Evolutionary conservation across 1,140 invertebrate species (phyloP), one percentile per base, ranked within the genome.

Genomic region (Ephestia elutella): DNA sequence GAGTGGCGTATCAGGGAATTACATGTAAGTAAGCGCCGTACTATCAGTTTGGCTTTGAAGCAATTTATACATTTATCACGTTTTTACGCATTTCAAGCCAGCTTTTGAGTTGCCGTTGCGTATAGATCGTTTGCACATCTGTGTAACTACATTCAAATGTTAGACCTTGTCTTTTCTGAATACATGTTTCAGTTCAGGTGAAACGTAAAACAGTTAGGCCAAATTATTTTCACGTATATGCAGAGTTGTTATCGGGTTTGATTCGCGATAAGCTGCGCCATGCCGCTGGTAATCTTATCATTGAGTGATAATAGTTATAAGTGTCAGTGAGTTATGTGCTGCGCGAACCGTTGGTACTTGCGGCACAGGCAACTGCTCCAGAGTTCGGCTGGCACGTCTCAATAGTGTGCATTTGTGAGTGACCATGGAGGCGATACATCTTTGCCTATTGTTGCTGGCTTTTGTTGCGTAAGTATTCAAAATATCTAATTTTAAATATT

Each of bases 271-370:
- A 88, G 78, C 75, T 68, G 59, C 67, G 74, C 71, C 71, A 81
- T 81, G 78, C 74, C 68, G 74, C 72, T 72, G 67, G 77, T 86
- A 86, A 82, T 86, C 83, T 88, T 88, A 88, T 88, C 85, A 78
- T 73, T 73, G 74, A 82, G 75, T 85, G 85, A 87, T 87, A 87
- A 82, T 82, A 81, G 82, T 84, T 83, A 78, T 82, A 87, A 86
- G 83, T 87, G 82, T 86, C 82, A 87, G 85, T 87, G 82, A 87
- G 85, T 75, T 82, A 79, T 78, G 79, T 59, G 78, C 70, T 70
- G 59, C 70, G 71, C 64, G 72, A 59, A 65, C 72, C 70, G 73
- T 68, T 76, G 73, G 75, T 79, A 73, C 80, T 77, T 65, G 78
- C 70, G 63, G 64, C 68, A 64, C 73, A 78, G 79, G 78, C 72